These are phyloP conservation scores for Drosophila orena DNA, from an alignment of 1,140 invertebrate species.

Conservation along the genomic window DNA sequence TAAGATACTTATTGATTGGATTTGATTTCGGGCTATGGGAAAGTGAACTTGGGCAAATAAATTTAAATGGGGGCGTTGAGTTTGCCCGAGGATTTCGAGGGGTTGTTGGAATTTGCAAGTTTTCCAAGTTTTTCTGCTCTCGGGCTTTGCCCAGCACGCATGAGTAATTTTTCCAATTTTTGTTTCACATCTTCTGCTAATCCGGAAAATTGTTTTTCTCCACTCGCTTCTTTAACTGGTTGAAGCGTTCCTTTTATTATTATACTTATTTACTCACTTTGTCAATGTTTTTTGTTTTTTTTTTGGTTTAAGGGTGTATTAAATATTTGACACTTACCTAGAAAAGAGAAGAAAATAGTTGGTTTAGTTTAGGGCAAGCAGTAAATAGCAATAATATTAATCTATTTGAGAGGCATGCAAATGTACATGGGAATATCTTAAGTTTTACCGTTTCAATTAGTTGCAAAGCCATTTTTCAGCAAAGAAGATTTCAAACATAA, in stretches of 20 bases:
- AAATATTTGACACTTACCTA: constrained; percentile 62
- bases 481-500: constrained; percentile 48
- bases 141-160: constrained; percentile 47
- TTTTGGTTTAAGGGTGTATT: not conserved
- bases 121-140: constrained; percentile 51
- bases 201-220: constrained; percentile 73
- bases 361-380: constrained; percentile 11
- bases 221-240: constrained; percentile 5
- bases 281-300: constrained; percentile 58
- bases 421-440: constrained; percentile 14
- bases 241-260: constrained; percentile 3
- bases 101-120: constrained; percentile 38
- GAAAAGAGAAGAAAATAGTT: constrained; percentile 28
- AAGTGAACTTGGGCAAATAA: constrained; percentile 83
- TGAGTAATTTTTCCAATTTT: constrained; percentile 82
- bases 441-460: constrained; percentile 51
- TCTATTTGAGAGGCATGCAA: constrained; percentile 23
- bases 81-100: constrained; percentile 13
- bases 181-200: constrained; percentile 73
- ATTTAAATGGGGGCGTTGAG: constrained; percentile 82
- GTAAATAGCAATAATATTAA: not conserved
- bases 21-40: constrained; percentile 81
- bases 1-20: constrained; percentile 84
- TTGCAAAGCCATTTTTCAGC: constrained; percentile 52
- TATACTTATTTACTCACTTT: constrained; percentile 69